Evolutionary conservation across 2,888 invertebrate species (phyloP), one percentile per base, ranked within the genome.

Genomic region (Coenonympha arcania): DNA sequence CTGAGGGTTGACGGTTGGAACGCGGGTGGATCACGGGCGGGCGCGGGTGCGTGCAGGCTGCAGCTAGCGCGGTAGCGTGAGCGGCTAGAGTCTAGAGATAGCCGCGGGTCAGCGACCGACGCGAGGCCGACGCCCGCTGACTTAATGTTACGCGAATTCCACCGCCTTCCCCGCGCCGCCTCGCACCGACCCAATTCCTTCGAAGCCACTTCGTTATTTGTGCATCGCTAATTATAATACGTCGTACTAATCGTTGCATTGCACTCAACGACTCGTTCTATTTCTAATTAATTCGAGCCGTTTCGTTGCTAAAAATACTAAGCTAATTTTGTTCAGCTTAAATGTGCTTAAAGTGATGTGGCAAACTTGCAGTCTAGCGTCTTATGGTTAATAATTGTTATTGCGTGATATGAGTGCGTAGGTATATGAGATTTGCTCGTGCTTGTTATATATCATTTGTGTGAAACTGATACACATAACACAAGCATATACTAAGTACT

Each of bases 141-240:
- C 86, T 85, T 85, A 86, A 86, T 78, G 76, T 83, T 82, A 83
- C 79, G 85, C 84, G 83, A 81, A 84, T 83, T 81, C 82, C 81
- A 73, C 69, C 64, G 63, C 61, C 59, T 65, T 45, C 68, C 52
- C 61, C 63, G 61, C 54, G 62, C 66, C 62, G 60, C 63, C 63
- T 63, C 72, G 66, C 72, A 66, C 62, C 84, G 85, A 84, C 85
- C 85, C 68, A 85, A 84, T 86, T 86, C 84, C 81, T 81, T 71
- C 69, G 76, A 80, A 83, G 83, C 78, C 80, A 81, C 80, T 81
- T 75, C 73, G 71, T 76, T 30, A 30, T 30, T 79, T 80, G 75
- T 80, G 81, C 81, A 81, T 76, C 77, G 76, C 79, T 85, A 83
- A 84, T 83, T 83, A 83, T 82, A 82, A 76, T 71, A 65, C 71